phyloP scores from a whole-genome alignment of 2,113 vertebrate species.

The Cervus canadensis region DNA sequence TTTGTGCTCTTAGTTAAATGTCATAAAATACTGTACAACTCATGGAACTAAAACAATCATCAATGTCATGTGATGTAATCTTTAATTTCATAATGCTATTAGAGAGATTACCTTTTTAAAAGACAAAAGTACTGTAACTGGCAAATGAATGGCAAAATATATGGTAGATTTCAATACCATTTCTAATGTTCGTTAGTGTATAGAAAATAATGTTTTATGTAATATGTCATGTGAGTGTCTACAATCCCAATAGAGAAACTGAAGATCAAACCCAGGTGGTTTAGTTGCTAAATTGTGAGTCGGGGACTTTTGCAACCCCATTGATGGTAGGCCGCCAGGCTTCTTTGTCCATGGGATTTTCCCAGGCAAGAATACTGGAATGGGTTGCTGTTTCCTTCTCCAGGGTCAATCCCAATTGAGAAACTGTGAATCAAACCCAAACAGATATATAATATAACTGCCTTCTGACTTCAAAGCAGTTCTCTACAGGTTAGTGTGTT shows the following conservation, averaged over 20 bases:
- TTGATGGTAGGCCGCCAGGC: fast-evolving
- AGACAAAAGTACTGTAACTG: background rate
- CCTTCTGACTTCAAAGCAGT: background rate
- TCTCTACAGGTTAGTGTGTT: background rate
- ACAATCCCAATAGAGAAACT: background rate
- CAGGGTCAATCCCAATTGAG: background rate
- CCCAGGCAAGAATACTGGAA: background rate
- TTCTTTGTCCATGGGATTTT: background rate
- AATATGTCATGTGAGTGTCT: background rate
- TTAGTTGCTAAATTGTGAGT: background rate
- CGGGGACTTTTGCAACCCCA: background rate
- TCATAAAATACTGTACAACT: background rate
- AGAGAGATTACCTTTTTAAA: background rate
- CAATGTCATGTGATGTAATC: background rate
- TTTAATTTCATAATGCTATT: background rate
- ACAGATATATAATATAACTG: background rate
- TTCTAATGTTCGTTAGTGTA: background rate
- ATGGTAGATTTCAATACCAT: background rate
- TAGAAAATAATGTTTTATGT: background rate
- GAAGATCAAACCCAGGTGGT: background rate
- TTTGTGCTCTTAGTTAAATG: background rate
- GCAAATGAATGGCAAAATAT: background rate
- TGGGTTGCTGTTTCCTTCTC: background rate
- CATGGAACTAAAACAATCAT: background rate
- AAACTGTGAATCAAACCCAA: background rate